Conservation (phyloP, 1,140 invertebrate species). For the Caenorhabditis tropicalis region DNA sequence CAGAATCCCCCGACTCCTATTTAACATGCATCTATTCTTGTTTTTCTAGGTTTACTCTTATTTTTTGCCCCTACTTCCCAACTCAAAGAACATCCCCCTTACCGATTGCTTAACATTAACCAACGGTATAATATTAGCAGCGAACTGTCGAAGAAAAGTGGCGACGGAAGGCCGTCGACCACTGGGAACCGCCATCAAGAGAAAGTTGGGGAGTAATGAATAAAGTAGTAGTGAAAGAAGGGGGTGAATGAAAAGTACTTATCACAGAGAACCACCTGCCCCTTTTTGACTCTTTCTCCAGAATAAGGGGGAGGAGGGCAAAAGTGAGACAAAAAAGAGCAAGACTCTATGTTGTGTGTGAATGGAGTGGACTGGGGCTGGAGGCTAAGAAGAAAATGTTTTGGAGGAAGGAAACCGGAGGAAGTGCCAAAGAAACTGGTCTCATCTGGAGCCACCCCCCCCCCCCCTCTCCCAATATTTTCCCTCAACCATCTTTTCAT, state of each 20-base stretch:
- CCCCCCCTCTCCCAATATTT: too few species aligned
- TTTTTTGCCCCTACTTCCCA: too few species aligned
- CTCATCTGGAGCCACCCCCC: conserved; percentile 9
- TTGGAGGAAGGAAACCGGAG: conserved; percentile 1
- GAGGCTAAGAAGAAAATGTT: background rate
- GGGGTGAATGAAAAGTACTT: background rate
- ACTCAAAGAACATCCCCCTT: background rate
- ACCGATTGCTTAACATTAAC: conserved; percentile 29
- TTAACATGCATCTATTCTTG: too few species aligned
- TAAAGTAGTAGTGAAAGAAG: background rate
- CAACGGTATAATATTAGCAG: conserved; percentile 13
- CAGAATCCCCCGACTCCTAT: too few species aligned
- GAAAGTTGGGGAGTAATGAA: conserved; percentile 4
- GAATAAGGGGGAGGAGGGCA: background rate
- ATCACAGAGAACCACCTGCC: background rate
- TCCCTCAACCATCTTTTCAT: background rate
- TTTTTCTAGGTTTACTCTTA: too few species aligned
- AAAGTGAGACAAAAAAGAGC: conserved; percentile 11
- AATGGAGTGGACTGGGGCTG: background rate
- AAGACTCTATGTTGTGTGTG: too few species aligned
- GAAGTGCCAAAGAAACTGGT: background rate
- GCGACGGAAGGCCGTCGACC: background rate
- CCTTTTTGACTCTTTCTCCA: background rate
- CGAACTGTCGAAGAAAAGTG: conserved; percentile 25
- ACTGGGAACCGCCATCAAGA: background rate